Base-by-base conservation (phyloP, 2,113 vertebrate genomes). In the Pandion haliaetus region DNA sequence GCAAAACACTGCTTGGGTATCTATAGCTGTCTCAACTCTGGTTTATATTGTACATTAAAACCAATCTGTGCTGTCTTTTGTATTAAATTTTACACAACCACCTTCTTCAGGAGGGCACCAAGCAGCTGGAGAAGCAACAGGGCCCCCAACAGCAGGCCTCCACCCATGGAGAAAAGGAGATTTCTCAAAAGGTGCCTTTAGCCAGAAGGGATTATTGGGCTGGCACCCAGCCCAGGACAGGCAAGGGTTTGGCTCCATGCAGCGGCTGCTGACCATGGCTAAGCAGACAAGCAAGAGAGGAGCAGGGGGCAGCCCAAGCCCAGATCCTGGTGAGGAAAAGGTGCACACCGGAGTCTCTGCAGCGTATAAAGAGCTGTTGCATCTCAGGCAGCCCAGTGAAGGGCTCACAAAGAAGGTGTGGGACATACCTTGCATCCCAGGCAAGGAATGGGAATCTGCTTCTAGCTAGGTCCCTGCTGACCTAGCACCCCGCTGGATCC, bases 311-410 rank as follows among this genome's bases (percentile, higher is more conserved):
- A 31, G 38, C 31, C 32, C 8, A 2, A 67, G 58, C 52, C 66
- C 29, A 29, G 59, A 77, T 42, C 17, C 34, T 20, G n/a, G 72
- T 69, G 55, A 63, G 54, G 21, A 81, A 25, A 45, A 50, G 12
- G 31, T 6, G 15, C 4, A 1, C 0, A 0, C 45, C 61, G 26
- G 19, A 38, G 31, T 18, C 38, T 76, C 42, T 1, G 6, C 29
- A n/a, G 63, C 21, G 63, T 23, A n/a, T 12, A n/a, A 52, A 82
- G 59, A 23, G 36, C 40, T 58, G n/a, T 0, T 54, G 25, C 38
- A 65, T 5, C 49, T 65, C 44, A 16, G 44, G 29, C 49, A 86
- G 54, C 38, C 9, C 36, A 59, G 44, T 16, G 31, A 77, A 83
- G 23, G 58, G n/a, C n/a, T 72, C 63, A 29, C 76, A 31, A 49